Evolutionary conservation across 1,140 invertebrate species (phyloP).

Genomic region (Zaprionus inermis): DNA sequence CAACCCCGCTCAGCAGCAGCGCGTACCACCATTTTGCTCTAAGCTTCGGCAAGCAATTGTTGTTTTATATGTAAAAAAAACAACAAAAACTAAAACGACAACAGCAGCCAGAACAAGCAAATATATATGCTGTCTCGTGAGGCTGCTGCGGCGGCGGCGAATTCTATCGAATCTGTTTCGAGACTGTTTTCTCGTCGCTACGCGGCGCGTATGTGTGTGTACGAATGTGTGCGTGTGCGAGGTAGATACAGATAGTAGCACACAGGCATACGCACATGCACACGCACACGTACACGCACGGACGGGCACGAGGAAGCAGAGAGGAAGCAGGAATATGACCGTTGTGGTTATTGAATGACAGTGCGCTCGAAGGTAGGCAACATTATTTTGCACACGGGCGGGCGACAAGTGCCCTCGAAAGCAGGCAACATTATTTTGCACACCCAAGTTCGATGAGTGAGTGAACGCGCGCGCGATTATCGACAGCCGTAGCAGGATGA

Average conservation of each 20-base stretch:
- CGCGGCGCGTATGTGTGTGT: conserved; percentile 23
- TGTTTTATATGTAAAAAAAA: conserved; percentile 26
- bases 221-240: conserved; percentile 35
- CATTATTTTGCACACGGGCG: conserved; percentile 17
- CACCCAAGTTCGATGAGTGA: conserved; percentile 9
- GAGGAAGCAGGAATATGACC: conserved; percentile 12
- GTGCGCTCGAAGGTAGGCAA: conserved; percentile 37
- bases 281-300: conserved; percentile 15
- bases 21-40: conserved; percentile 6
- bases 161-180: conserved; percentile 44
- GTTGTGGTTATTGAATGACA: conserved; percentile 59
- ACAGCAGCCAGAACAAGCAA: conserved; percentile 2
- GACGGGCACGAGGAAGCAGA: neutral
- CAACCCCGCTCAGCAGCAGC: conserved; percentile 14
- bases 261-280: conserved; percentile 19
- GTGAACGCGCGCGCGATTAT: conserved; percentile 32
- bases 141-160: conserved; percentile 27
- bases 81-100: conserved; percentile 21
- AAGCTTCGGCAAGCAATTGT: conserved; percentile 44
- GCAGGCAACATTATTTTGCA: conserved; percentile 46
- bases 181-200: conserved; percentile 34
- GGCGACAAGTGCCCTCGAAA: conserved; percentile 25
- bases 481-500: conserved; percentile 3
- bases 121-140: conserved; percentile 25
- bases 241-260: conserved; percentile 44